Evolutionary conservation across 2,113 vertebrate species (phyloP).

Genomic region (Pygoscelis adeliae): DNA sequence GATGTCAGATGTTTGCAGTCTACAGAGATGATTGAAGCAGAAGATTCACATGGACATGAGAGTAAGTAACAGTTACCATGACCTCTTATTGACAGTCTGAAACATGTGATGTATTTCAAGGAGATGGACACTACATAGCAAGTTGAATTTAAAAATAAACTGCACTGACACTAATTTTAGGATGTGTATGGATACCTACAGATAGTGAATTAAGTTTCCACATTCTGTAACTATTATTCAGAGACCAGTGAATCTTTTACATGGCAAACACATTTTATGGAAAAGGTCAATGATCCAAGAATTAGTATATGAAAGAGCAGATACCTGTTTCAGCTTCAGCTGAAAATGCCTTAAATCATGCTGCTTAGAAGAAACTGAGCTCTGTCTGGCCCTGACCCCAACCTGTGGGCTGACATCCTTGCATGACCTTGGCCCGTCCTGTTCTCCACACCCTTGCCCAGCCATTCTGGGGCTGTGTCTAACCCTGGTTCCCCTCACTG

Average conservation of each 20-base stretch:
- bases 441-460: neutral
- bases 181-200: neutral
- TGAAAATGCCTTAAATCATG: neutral
- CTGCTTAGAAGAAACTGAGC: neutral
- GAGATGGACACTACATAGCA: neutral
- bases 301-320: neutral
- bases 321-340: neutral
- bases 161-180: neutral
- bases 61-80: neutral
- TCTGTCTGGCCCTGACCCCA: neutral
- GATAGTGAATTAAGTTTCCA: neutral
- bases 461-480: neutral
- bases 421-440: neutral
- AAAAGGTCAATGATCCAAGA: neutral
- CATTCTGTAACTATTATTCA: neutral
- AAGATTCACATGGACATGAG: neutral
- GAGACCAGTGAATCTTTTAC: neutral
- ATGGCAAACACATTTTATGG: neutral
- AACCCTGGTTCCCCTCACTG: rapidly evolving
- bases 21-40: neutral
- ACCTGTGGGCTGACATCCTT: neutral
- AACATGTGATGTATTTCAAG: neutral
- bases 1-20: neutral
- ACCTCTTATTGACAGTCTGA: neutral
- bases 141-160: neutral